Percentiles rank a stretch among this genome's conserved stretches.
These are phyloP conservation scores for Anthophora plumipes DNA, from an alignment of 2,888 invertebrate genomes.

Conservation along the genomic window DNA sequence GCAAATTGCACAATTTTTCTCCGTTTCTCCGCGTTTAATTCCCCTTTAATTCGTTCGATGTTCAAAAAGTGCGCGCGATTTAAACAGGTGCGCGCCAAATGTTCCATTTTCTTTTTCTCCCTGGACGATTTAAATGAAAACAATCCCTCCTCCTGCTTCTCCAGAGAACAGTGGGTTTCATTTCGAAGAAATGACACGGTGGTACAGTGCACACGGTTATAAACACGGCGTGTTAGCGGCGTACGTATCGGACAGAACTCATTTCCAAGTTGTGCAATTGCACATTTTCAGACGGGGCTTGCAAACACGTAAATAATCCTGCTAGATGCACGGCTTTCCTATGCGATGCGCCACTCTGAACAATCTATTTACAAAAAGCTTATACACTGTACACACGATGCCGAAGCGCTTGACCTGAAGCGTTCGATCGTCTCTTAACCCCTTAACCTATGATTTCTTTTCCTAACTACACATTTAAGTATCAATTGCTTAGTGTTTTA, in stretches of 20 bases:
- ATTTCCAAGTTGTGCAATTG: conserved; percentile 73
- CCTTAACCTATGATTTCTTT: too few species aligned
- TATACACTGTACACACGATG: not conserved
- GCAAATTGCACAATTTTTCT: too few species aligned
- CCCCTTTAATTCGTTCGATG: not conserved
- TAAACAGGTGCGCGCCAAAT: not conserved
- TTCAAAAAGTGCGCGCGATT: not conserved
- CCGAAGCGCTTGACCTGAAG: conserved; percentile 11
- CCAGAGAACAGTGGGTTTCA: conserved; percentile 14
- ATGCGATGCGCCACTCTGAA: not conserved
- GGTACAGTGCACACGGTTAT: conserved; percentile 9
- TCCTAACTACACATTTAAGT: too few species aligned
- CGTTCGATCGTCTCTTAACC: conserved; percentile 36
- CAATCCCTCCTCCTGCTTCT: too few species aligned
- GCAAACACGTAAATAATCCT: conserved; percentile 40
- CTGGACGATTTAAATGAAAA: conserved; percentile 9
- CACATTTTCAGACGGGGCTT: conserved; percentile 61
- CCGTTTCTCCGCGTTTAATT: too few species aligned
- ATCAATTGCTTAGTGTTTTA: too few species aligned
- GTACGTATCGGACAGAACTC: conserved; percentile 50
- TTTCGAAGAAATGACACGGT: conserved; percentile 33
- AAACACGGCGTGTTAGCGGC: conserved; percentile 41
- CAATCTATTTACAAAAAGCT: conserved; percentile 52
- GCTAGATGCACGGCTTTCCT: conserved; percentile 20
- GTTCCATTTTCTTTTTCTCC: conserved; percentile 9